These are phyloP conservation scores for Rhinoderma darwinii DNA, from an alignment of 2,113 vertebrate species.

Conservation along the genomic window DNA sequence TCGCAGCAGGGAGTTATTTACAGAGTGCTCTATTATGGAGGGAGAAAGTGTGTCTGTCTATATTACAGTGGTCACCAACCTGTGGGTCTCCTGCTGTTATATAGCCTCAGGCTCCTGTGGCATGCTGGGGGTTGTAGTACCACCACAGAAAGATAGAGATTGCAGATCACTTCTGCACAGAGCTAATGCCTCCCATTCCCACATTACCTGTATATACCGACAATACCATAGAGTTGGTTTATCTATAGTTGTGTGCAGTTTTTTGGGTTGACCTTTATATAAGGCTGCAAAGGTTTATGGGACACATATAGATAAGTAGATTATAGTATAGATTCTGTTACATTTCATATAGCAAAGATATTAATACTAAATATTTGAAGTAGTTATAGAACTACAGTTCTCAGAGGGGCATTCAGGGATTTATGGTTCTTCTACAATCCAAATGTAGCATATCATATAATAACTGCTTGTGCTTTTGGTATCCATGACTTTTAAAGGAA, in stretches of 20 bases:
- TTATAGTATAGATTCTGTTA: neutral
- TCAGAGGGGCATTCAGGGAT: neutral
- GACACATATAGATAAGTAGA: neutral
- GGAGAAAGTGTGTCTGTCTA: slow-evolving; percentile 16
- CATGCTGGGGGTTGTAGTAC: neutral
- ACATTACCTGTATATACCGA: neutral
- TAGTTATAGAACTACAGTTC: neutral
- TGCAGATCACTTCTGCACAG: neutral
- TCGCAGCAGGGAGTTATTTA: slow-evolving; percentile 14
- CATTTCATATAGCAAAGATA: neutral
- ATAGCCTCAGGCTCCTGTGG: neutral
- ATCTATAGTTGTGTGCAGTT: neutral
- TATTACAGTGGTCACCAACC: neutral
- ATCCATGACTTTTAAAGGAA: neutral
- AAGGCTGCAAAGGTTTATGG: neutral
- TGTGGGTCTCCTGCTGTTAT: neutral
- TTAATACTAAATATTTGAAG: neutral
- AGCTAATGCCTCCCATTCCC: neutral
- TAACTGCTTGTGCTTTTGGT: neutral
- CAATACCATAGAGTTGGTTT: neutral
- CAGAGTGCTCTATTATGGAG: neutral
- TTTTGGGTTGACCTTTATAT: neutral
- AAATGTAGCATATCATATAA: neutral
- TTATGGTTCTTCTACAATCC: neutral
- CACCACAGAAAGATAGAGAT: neutral